Conservation (phyloP, 1,140 invertebrate species). For the Amyelois transitella region DNA sequence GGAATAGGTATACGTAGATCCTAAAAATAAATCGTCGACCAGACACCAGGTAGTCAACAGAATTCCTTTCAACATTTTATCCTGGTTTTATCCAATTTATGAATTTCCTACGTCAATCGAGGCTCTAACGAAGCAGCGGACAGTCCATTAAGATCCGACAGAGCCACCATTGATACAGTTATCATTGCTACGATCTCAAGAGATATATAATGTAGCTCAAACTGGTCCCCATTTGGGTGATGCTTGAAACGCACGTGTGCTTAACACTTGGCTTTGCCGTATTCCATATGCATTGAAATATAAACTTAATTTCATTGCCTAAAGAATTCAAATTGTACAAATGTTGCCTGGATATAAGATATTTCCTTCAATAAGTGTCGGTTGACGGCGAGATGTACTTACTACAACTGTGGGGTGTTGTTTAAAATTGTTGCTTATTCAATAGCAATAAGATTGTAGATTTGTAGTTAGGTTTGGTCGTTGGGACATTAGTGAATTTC, state of each 20-base stretch:
- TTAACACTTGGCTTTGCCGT: constrained; percentile 42
- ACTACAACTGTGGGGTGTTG: not conserved
- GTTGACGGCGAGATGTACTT: constrained; percentile 2
- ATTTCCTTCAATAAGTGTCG: not conserved
- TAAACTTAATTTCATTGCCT: not conserved
- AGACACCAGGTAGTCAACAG: not conserved
- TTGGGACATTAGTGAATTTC: constrained; percentile 19
- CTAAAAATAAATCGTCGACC: too few species aligned
- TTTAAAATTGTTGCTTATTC: constrained; percentile 17
- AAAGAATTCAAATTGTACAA: not conserved
- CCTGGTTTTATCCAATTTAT: not conserved
- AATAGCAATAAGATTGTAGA: constrained; percentile 12
- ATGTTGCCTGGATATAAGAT: not conserved
- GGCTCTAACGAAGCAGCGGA: constrained; percentile 23
- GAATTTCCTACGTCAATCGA: not conserved
- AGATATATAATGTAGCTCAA: constrained; percentile 41
- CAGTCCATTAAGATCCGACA: constrained; percentile 42
- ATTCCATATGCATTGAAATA: not conserved
- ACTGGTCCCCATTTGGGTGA: constrained; percentile 60
- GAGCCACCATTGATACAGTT: constrained; percentile 37
- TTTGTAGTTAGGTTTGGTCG: constrained; percentile 5
- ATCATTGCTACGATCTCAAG: constrained; percentile 54
- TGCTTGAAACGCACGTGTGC: constrained; percentile 59
- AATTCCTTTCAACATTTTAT: not conserved
- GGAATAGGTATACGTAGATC: too few species aligned